Evolutionary conservation across 1,140 invertebrate genomes (phyloP), one percentile per base, ranked within the genome.

Genomic region (Lanistes nyassanus): DNA sequence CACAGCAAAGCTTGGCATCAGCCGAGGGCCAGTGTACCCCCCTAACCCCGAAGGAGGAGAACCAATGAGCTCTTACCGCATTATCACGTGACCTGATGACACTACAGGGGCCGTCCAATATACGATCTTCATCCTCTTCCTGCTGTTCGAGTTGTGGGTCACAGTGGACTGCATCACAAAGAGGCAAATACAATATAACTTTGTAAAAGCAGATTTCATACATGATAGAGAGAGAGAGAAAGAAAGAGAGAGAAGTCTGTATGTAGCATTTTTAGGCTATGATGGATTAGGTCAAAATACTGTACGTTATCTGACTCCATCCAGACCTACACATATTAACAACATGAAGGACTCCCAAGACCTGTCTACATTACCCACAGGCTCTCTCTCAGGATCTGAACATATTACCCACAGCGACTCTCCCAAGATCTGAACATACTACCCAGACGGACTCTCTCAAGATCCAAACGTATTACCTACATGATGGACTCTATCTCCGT

Each of bases 21-120:
- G 39, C 39, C 13, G 39, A 42, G 5, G n/a, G 5, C 56, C 56
- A 60, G 23, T 23, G 29, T n/a, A 60, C n/a, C n/a, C n/a, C n/a
- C n/a, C n/a, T n/a, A n/a, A n/a, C n/a, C n/a, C n/a, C n/a, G n/a
- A n/a, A n/a, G n/a, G n/a, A n/a, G n/a, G n/a, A n/a, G n/a, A 60
- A 60, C n/a, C 11, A 31, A 60, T 19, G 29, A 5, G 11, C n/a
- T 0, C 23, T 31, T 60, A 79, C 78, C 70, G 65, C 26, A 79
- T 74, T 11, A 79, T 64, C 64, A 79, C 64, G 71, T 79, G 78
- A 68, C 78, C 78, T 31, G 70, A 58, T 0, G 74, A 31, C 1
- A 62, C 34, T 31, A 76, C 74, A 19, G 78, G 78, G 4, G 78
- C 74, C 11, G 78, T 79, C 78, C 78, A 79, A 29, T 74, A 79